Base-by-base conservation (phyloP, 2,113 vertebrate species). In the Prunella himalayana region DNA sequence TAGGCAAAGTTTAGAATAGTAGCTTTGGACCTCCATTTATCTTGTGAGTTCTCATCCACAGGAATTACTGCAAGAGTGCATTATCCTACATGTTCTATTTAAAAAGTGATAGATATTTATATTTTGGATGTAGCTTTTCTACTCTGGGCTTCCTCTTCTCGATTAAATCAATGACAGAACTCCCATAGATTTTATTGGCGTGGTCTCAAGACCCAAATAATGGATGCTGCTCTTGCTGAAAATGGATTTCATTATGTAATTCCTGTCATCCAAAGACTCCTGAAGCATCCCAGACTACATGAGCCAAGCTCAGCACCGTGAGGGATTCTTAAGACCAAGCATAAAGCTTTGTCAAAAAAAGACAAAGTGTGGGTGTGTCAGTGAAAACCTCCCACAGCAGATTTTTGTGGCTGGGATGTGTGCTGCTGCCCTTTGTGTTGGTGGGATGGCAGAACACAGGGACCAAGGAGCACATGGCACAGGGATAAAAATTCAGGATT, bases 1-100 rank as follows among this genome's bases (percentile, higher is more conserved):
- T 5, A 88, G 87, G 13, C 24, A 93, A 97, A 95, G 70, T 88
- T 89, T 94, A 78, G 77, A 95, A 92, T 81, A 95, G 89, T 64
- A 77, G 70, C 78, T 94, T 94, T 93, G 92, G 94, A 93, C 72
- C 11, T 60, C 14, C 7, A 37, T 83, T 91, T 92, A 60, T 57
- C 35, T 80, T 76, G 75, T 88, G 86, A 95, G 89, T 90, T 82
- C 92, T 95, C 88, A 91, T 76, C 65, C 22, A 8, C 63, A 93
- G 92, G 77, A 97, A 97, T 82, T 95, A 92, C 82, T 78, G 45
- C 60, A 93, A 86, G 49, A 12, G 12, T 65, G 47, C 53, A 44
- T 75, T 84, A 45, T 57, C 51, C 77, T 64, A 42, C 24, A 10
- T 2, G 4, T 60, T 81, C 72, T 80, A 15, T 59, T 79, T 13